Conservation (phyloP, 2,797 vertebrate genomes). For the Danionella dracula region DNA sequence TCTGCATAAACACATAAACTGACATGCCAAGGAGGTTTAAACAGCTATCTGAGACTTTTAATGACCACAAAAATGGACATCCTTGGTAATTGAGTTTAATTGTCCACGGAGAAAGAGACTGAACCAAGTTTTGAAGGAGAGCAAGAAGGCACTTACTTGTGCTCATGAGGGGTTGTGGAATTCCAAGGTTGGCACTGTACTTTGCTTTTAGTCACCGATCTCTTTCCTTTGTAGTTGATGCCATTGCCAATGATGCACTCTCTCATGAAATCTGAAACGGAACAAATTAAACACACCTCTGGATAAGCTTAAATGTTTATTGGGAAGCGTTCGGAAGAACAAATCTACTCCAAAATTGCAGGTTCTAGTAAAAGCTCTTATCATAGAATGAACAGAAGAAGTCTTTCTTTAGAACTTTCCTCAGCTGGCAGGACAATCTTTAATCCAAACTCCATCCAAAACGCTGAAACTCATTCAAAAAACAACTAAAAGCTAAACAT, state of each 20-base stretch:
- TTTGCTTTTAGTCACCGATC: constrained; percentile 84
- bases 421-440: too few species aligned
- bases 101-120: not conserved
- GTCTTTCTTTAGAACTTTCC: too few species aligned
- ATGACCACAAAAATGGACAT: not conserved
- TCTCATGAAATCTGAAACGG: constrained; percentile 79
- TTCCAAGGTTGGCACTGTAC: constrained; percentile 90
- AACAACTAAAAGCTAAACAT: too few species aligned
- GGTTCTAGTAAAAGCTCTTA: too few species aligned
- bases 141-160: constrained; percentile 78
- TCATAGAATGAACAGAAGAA: too few species aligned
- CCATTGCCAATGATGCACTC: constrained; percentile 93
- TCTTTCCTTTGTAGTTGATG: constrained; percentile 83
- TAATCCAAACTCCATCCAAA: too few species aligned
- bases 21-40: not conserved
- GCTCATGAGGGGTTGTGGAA: constrained; percentile 91
- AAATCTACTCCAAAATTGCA: too few species aligned
- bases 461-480: too few species aligned
- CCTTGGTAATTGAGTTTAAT: constrained; percentile 10
- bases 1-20: constrained; percentile 15
- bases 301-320: too few species aligned
- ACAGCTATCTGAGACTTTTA: not conserved
- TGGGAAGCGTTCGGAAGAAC: too few species aligned
- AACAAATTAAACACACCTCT: not conserved
- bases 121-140: not conserved